Evolutionary conservation across 2,888 invertebrate genomes (phyloP).

Genomic region (Hemicrepidius hirtus): DNA sequence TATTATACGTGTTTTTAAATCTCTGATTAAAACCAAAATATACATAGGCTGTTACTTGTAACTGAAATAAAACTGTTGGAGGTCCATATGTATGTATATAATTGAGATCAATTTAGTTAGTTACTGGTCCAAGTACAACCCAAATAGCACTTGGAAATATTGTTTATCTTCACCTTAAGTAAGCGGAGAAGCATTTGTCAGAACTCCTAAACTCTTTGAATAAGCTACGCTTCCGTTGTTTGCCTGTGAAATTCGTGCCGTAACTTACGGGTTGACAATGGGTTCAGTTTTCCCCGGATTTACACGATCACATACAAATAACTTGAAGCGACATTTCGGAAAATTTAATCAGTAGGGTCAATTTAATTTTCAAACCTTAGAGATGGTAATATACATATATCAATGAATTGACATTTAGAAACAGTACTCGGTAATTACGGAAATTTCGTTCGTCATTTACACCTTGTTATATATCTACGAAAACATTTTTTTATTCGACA

Average conservation of each 20-base stretch:
- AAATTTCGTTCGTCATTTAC: too few relatives aligned
- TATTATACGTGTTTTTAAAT: too few relatives aligned
- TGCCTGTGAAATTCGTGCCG: constrained; percentile 15
- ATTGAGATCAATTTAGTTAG: background rate
- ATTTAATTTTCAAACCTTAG: constrained; percentile 5
- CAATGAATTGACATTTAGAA: background rate
- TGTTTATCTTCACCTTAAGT: constrained; percentile 14
- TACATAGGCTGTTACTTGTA: too few relatives aligned
- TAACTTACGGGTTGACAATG: background rate
- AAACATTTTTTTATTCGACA: too few relatives aligned
- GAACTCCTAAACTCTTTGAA: constrained; percentile 9
- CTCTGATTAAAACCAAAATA: too few relatives aligned
- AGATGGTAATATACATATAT: background rate
- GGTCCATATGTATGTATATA: background rate
- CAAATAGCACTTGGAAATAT: constrained; percentile 10
- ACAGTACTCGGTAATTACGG: background rate
- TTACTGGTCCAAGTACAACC: background rate
- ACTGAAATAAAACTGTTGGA: too few relatives aligned
- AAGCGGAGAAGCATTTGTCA: constrained; percentile 14
- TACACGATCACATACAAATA: background rate
- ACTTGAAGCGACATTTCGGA: constrained; percentile 1
- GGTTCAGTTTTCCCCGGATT: too few relatives aligned
- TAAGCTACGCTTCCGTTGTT: constrained; percentile 14
- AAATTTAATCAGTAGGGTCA: constrained; percentile 13
- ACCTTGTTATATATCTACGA: too few relatives aligned